phyloP scores from a whole-genome alignment of 2,888 invertebrate species.

The Cataglyphis albicans region DNA sequence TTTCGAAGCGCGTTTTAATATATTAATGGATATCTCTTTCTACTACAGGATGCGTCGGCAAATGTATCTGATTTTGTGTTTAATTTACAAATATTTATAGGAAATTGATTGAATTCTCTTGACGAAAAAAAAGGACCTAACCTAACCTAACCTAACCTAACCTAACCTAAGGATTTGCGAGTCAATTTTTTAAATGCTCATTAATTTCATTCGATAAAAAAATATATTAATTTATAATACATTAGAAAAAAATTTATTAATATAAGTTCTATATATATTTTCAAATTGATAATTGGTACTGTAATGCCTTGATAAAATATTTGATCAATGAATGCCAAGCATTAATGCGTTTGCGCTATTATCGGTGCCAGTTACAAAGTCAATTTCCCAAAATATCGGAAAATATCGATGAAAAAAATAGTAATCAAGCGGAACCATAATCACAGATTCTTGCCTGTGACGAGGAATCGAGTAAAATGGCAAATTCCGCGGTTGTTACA shows the following conservation, averaged over 20 bases:
- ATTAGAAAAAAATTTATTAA: neutral
- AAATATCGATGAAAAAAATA: neutral
- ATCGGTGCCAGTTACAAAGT: neutral
- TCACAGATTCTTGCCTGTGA: neutral
- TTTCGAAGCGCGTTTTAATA: conserved; percentile 9
- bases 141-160: too few species aligned
- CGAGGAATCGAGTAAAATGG: neutral
- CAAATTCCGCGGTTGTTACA: conserved; percentile 33
- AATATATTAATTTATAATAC: neutral
- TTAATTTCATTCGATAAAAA: neutral
- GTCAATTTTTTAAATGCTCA: neutral
- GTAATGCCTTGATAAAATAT: neutral
- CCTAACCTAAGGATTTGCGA: too few species aligned
- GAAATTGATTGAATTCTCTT: neutral
- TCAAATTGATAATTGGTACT: neutral
- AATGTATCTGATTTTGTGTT: neutral
- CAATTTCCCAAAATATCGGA: neutral
- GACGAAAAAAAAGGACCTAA: neutral
- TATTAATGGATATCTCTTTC: neutral
- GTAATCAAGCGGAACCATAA: conserved; percentile 9
- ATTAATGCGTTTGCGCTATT: neutral
- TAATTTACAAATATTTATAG: neutral
- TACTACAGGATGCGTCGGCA: neutral
- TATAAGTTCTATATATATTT: neutral
- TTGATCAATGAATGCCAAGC: neutral